A percentile compares a stretch with the other conserved stretches of the same genome.
Conservation (phyloP, 1,140 invertebrate genomes). For the Drosophila sp. region DNA sequence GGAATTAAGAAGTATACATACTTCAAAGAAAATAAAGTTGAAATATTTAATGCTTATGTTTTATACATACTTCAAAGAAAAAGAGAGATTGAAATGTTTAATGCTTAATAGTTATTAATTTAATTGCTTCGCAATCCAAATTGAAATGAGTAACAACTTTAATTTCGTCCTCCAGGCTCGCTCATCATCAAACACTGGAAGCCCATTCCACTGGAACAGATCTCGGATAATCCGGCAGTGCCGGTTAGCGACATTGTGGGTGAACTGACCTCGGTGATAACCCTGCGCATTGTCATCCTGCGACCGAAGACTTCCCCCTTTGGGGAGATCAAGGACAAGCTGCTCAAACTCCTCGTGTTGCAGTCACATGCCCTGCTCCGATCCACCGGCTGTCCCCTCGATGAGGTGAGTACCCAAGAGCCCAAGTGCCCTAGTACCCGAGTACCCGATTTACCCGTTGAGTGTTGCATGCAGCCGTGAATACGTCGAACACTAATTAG, state of each 20-base stretch:
- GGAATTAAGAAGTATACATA: no score
- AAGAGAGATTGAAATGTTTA: no score
- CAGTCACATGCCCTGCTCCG: conserved; percentile 94
- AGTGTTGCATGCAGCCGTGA: neutral
- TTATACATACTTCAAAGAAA: no score
- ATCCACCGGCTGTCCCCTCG: conserved; percentile 95
- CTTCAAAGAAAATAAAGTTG: no score
- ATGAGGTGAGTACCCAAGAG: conserved; percentile 89
- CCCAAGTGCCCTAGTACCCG: no score
- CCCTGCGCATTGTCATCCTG: conserved; percentile 94
- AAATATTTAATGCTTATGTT: no score
- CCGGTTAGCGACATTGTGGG: conserved; percentile 97
- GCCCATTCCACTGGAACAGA: conserved; percentile 94
- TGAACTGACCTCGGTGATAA: conserved; percentile 95
- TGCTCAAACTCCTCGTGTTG: conserved; percentile 93
- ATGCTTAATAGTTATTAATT: no score
- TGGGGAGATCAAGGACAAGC: conserved; percentile 96
- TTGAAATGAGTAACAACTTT: no score
- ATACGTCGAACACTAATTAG: conserved; percentile 60
- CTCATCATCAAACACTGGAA: conserved; percentile 98
- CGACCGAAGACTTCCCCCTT: conserved; percentile 91
- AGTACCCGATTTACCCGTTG: no score
- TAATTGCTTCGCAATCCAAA: no score
- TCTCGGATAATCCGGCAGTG: conserved; percentile 92
- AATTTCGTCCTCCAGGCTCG: conserved; percentile 87